These are phyloP conservation scores for Tyrannus savana DNA, from an alignment of 2,113 vertebrate species.

Conservation along the genomic window DNA sequence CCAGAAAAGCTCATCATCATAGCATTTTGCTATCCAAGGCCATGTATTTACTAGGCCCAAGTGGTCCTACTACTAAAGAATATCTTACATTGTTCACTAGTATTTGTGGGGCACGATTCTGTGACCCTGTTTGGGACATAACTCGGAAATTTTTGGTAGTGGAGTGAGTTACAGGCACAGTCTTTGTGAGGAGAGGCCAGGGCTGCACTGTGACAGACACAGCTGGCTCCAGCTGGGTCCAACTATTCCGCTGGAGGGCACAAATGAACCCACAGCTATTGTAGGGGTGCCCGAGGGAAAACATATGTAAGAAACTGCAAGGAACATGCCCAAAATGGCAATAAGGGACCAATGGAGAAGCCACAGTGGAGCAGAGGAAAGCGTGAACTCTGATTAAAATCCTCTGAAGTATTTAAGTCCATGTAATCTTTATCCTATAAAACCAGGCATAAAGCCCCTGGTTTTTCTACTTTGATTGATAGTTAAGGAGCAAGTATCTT, in stretches of 20 bases:
- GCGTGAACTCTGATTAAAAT: neutral
- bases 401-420: neutral
- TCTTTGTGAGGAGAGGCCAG: neutral
- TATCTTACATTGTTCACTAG: neutral
- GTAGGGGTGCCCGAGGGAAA: rapidly evolving
- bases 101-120: neutral
- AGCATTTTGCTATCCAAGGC: neutral
- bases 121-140: neutral
- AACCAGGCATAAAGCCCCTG: neutral
- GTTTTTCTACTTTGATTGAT: neutral
- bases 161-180: neutral
- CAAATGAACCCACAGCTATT: rapidly evolving
- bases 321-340: neutral
- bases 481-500: neutral
- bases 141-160: neutral
- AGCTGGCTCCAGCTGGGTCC: neutral
- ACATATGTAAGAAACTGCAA: rapidly evolving
- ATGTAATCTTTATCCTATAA: neutral
- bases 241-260: rapidly evolving
- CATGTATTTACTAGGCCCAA: neutral
- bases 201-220: neutral
- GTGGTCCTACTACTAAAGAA: neutral
- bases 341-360: neutral
- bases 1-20: neutral
- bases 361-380: neutral